Evolutionary conservation across 2,888 invertebrate species (phyloP).

Genomic region (Arrhopalites spinosus): DNA sequence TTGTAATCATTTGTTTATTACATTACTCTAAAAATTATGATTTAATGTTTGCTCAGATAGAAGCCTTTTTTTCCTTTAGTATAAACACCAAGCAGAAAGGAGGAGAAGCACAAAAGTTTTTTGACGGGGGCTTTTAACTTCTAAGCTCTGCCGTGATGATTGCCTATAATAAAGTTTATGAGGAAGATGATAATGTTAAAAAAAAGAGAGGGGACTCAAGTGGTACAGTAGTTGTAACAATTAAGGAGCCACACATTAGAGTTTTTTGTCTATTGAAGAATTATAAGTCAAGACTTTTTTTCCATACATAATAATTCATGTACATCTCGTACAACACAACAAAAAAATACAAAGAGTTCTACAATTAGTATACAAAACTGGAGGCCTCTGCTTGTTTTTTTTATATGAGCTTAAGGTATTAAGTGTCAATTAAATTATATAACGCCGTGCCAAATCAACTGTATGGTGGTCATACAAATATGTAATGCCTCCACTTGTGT

Average conservation of each 20-base stretch:
- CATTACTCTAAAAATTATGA: no score
- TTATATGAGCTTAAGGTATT: conserved; percentile 9
- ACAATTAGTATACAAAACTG: conserved; percentile 8
- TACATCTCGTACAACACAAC: no score
- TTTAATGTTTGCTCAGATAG: no score
- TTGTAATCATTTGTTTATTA: no score
- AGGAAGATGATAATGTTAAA: not conserved
- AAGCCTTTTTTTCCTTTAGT: no score
- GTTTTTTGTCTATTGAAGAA: not conserved
- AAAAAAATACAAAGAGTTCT: not conserved
- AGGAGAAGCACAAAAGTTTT: no score
- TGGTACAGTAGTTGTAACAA: not conserved
- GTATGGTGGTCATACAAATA: not conserved
- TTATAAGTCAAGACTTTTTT: not conserved
- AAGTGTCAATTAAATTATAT: conserved; percentile 14
- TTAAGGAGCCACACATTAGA: not conserved
- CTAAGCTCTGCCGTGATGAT: no score
- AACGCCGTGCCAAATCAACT: not conserved
- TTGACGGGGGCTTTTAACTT: no score
- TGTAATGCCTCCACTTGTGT: not conserved
- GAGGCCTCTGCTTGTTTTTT: not conserved
- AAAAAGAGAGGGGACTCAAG: not conserved
- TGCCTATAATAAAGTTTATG: conserved; percentile 6
- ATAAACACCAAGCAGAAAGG: no score
- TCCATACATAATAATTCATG: no score